Evolutionary conservation across 2,797 vertebrate genomes (phyloP).

Genomic region (Sebastes hopkinsi): DNA sequence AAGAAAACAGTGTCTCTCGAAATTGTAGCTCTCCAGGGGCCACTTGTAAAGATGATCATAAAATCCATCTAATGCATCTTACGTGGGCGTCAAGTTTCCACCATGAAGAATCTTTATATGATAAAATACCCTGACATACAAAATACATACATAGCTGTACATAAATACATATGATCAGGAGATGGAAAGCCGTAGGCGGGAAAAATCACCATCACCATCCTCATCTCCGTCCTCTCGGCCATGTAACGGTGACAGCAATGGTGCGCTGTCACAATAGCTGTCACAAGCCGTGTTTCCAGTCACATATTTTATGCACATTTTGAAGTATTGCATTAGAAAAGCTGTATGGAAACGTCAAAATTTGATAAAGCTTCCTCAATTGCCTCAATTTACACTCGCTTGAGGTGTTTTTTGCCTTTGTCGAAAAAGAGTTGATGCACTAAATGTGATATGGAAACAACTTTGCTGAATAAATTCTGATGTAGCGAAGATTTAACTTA

Average conservation of each 20-base stretch:
- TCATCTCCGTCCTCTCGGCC: background rate
- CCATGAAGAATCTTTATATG: background rate
- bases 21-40: background rate
- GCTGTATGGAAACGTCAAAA: too few species aligned
- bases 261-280: slow-evolving; percentile 6
- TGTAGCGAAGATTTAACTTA: too few species aligned
- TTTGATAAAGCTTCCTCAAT: too few species aligned
- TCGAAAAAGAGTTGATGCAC: too few species aligned
- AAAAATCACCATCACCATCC: background rate
- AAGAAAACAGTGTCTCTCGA: slow-evolving; percentile 10
- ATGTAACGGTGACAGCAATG: background rate
- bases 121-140: background rate
- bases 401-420: too few species aligned
- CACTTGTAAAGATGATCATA: background rate
- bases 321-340: too few species aligned
- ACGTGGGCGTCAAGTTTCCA: background rate
- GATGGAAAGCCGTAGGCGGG: background rate
- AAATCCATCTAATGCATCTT: background rate
- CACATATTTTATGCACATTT: too few species aligned
- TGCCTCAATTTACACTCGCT: too few species aligned
- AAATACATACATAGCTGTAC: background rate
- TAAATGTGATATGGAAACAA: too few species aligned
- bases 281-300: background rate
- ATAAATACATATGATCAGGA: background rate
- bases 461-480: too few species aligned